Conservation (phyloP, 2,113 vertebrate genomes). For the Phalacrocorax brasilianus region DNA sequence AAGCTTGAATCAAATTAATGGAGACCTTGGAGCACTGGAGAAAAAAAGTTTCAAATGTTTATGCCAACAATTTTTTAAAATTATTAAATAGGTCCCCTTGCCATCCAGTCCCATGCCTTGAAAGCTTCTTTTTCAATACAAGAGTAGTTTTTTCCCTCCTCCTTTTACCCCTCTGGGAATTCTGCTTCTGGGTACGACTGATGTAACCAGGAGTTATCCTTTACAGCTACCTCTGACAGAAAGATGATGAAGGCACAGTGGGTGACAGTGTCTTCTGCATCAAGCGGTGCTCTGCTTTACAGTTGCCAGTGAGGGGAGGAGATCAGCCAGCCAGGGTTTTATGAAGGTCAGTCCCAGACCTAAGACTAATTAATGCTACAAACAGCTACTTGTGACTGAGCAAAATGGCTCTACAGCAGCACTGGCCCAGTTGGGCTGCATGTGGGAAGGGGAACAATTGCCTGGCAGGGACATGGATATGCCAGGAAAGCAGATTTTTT, state of each 20-base stretch:
- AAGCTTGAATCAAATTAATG: not conserved
- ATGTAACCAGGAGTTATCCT: not conserved
- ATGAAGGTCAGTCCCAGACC: not conserved
- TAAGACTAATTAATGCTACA: not conserved
- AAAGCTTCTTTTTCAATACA: not conserved
- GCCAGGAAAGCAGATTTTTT: not conserved
- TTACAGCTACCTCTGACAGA: not conserved
- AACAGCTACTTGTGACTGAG: not conserved
- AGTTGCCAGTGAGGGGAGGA: not conserved
- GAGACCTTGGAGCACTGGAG: not conserved
- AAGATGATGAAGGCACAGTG: not conserved
- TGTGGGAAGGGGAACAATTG: not conserved
- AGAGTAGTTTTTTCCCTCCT: not conserved
- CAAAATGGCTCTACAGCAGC: not conserved
- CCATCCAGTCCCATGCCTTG: not conserved
- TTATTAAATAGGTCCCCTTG: not conserved
- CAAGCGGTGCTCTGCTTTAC: not conserved
- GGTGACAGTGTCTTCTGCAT: not conserved
- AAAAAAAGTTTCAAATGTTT: not conserved
- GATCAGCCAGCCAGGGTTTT: not conserved
- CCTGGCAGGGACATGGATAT: not conserved
- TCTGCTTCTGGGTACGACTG: not conserved
- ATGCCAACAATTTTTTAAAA: fast-evolving
- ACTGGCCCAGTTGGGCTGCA: not conserved
- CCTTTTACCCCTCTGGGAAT: not conserved